Conservation (phyloP, 2,797 vertebrate species). For the Melanotaenia parkinsoni region DNA sequence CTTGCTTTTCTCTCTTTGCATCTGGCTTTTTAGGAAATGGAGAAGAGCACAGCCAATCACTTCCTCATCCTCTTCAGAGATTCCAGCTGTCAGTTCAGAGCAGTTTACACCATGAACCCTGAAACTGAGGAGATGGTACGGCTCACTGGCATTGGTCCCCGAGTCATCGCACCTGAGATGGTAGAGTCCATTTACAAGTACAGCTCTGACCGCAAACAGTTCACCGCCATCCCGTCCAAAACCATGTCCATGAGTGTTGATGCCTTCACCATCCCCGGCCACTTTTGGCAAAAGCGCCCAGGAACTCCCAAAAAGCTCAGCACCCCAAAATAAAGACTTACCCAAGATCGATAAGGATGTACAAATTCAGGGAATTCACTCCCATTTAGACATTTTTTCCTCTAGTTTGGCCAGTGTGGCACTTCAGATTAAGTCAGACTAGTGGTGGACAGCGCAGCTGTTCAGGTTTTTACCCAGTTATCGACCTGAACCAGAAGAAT, state of each 20-base stretch:
- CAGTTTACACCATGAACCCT: slow-evolving; percentile 89
- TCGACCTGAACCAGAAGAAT: slow-evolving; percentile 36
- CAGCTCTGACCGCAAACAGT: slow-evolving; percentile 95
- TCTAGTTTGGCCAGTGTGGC: slow-evolving; percentile 48
- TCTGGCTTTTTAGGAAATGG: slow-evolving; percentile 85
- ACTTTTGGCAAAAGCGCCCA: slow-evolving; percentile 93
- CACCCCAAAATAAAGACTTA: slow-evolving; percentile 87
- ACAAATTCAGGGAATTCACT: slow-evolving; percentile 57
- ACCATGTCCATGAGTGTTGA: slow-evolving; percentile 97
- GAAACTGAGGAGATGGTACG: slow-evolving; percentile 91
- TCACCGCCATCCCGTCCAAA: slow-evolving; percentile 93
- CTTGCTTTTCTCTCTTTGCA: not conserved
- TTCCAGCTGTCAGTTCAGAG: slow-evolving; percentile 92
- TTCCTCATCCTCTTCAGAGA: slow-evolving; percentile 96
- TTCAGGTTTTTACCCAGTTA: slow-evolving; percentile 29
- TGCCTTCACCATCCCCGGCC: slow-evolving; percentile 92
- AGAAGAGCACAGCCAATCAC: slow-evolving; percentile 91
- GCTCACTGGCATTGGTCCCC: slow-evolving; percentile 89
- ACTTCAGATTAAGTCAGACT: slow-evolving; percentile 51
- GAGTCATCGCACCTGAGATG: slow-evolving; percentile 84
- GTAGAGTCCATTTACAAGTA: slow-evolving; percentile 95
- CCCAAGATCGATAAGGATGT: slow-evolving; percentile 25
- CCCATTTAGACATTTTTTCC: slow-evolving; percentile 24
- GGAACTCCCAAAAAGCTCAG: slow-evolving; percentile 92
- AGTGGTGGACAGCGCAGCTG: slow-evolving; percentile 49